Evolutionary conservation across 2,888 invertebrate genomes (phyloP).

Genomic region (Plebejus anna): DNA sequence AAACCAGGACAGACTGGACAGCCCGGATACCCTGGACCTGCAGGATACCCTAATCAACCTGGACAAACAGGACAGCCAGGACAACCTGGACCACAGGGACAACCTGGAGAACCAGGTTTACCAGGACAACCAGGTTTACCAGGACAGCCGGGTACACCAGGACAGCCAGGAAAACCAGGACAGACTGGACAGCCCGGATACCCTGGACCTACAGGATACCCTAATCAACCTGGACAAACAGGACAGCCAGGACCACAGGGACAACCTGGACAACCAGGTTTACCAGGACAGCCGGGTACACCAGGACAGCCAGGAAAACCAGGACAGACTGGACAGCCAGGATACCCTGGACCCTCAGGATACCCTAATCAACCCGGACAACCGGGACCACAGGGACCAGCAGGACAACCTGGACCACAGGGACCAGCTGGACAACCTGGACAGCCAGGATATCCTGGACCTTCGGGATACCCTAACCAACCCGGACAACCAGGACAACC

Average conservation of each 20-base stretch:
- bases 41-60: conserved; percentile 36
- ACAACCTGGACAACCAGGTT: too few species aligned
- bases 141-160: conserved; percentile 37
- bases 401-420: conserved; percentile 20
- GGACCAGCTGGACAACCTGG: conserved; percentile 31
- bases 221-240: conserved; percentile 33
- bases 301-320: too few species aligned
- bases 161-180: too few species aligned
- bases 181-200: conserved; percentile 38
- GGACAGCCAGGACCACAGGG: too few species aligned
- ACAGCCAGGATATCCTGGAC: too few species aligned
- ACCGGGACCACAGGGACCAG: too few species aligned
- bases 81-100: conserved; percentile 37
- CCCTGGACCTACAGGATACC: conserved; percentile 39
- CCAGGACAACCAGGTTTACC: conserved; percentile 39
- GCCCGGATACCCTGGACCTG: conserved; percentile 38
- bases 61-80: conserved; percentile 43
- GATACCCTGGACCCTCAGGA: too few species aligned
- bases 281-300: too few species aligned
- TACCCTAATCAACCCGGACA: too few species aligned
- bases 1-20: conserved; percentile 40
- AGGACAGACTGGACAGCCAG: too few species aligned
- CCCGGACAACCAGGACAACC: too few species aligned
- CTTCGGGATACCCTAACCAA: too few species aligned
- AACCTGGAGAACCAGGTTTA: conserved; percentile 39